Base-by-base conservation (phyloP, 2,113 vertebrate species). In the Nansenia antarctica region DNA sequence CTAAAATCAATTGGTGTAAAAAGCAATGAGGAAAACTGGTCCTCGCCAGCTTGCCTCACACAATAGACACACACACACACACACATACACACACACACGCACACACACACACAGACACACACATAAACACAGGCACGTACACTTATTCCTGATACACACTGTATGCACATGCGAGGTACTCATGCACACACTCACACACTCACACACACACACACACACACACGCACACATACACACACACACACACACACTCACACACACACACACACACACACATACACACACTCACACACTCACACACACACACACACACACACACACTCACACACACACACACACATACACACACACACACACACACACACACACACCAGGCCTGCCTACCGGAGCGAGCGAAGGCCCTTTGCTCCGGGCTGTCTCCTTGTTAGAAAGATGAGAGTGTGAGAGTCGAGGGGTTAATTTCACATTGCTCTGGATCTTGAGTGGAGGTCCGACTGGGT, bases 1-100 rank as follows among this genome's bases (percentile, higher is more conserved):
- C 71, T 75, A 73, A 87, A 89, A 89, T 89, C 89, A 84, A 88
- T 90, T 81, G 66, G 71, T 85, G 76, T 87, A 85, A 89, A 89
- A 80, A 76, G 81, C 71, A 74, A 73, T 67, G 79, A 79, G 30
- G 77, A 72, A 82, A 88, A 76, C 82, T 78, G 77, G 82, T 86
- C 71, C 72, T 1, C 14, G 62, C n/a, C 1, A 35, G 64, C 59
- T 49, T 20, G 32, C 70, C 15, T 30, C 32, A 18, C 31, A 12
- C 30, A n/a, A 3, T 52, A 6, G 2, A 3, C 24, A 70, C 66
- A 63, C 64, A 65, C 55, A 64, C 55, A 58, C 32, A 47, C 54
- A 58, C 53, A 54, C 73, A 55, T 31, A 53, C 15, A 9, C 34
- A 31, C 63, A 49, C 70, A 27, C 30, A n/a, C 62, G 52, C 66